These are phyloP conservation scores for Orthosia gothica DNA, from an alignment of 2,888 invertebrate species.

Conservation along the genomic window DNA sequence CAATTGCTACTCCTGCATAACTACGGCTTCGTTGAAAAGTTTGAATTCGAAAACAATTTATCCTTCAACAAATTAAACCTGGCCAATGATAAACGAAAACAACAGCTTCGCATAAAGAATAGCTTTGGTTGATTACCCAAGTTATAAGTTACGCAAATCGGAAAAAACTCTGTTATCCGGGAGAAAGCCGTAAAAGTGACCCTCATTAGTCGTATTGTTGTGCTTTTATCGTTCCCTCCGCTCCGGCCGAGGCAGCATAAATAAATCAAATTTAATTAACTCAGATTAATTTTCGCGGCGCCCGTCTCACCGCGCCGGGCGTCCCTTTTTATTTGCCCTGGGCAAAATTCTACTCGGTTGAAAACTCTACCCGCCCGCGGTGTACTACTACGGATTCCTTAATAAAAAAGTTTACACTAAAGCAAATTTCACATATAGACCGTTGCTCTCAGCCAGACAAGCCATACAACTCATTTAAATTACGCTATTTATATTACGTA, in stretches of 20 bases:
- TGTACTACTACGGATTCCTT: constrained; percentile 87
- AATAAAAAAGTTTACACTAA: constrained; percentile 90
- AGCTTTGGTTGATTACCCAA: constrained; percentile 77
- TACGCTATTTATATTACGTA: constrained; percentile 81
- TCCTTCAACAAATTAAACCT: constrained; percentile 56
- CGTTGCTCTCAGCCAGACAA: constrained; percentile 75
- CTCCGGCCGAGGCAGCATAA: constrained; percentile 84
- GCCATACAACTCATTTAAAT: constrained; percentile 82
- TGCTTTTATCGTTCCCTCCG: constrained; percentile 86
- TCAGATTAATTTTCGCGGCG: constrained; percentile 90
- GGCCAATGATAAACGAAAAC: constrained; percentile 57
- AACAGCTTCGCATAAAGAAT: constrained; percentile 74
- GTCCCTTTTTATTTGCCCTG: constrained; percentile 89
- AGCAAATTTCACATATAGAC: constrained; percentile 84
- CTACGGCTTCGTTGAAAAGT: constrained; percentile 32
- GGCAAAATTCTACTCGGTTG: constrained; percentile 82
- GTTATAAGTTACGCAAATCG: constrained; percentile 85
- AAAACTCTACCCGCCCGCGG: constrained; percentile 78
- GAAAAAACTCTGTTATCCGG: constrained; percentile 85
- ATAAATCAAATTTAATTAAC: constrained; percentile 92
- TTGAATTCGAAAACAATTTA: constrained; percentile 37
- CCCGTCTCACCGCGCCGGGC: constrained; percentile 77
- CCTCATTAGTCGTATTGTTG: constrained; percentile 90
- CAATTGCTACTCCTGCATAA: constrained; percentile 14
- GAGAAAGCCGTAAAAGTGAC: constrained; percentile 89